Conservation (phyloP, 2,888 invertebrate genomes). For the Sarcophaga variegata region DNA sequence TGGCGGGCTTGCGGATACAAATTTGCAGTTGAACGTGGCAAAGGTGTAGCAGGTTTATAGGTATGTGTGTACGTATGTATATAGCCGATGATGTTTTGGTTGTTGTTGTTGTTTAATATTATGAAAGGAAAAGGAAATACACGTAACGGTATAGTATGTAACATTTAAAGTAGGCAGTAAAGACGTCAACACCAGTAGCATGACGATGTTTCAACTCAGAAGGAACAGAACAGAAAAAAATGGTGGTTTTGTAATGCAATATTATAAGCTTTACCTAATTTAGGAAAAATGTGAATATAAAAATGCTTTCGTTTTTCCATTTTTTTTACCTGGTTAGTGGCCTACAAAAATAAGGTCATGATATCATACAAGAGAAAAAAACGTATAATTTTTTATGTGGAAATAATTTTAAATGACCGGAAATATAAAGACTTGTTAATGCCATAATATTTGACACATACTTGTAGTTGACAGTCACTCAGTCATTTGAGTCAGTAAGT, state of each 20-base stretch:
- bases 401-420: constrained; percentile 68
- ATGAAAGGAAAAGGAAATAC: constrained; percentile 65
- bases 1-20: constrained; percentile 40
- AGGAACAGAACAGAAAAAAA: constrained; percentile 17
- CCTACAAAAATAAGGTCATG: constrained; percentile 60
- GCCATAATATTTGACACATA: constrained; percentile 63
- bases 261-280: constrained; percentile 63
- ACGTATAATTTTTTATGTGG: background rate
- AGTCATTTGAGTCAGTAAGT: background rate
- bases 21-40: constrained; percentile 41
- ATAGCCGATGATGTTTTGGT: constrained; percentile 43
- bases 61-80: background rate
- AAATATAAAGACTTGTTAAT: constrained; percentile 71
- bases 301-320: constrained; percentile 29
- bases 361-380: constrained; percentile 3
- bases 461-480: constrained; percentile 48
- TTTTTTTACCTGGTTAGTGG: constrained; percentile 40
- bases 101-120: constrained; percentile 30
- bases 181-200: constrained; percentile 59
- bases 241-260: constrained; percentile 10
- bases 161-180: constrained; percentile 56
- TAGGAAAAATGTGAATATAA: constrained; percentile 44
- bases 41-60: constrained; percentile 35
- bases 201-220: constrained; percentile 33
- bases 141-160: constrained; percentile 44